Conservation (phyloP, 2,797 vertebrate species). For the Helostoma temminkii region DNA sequence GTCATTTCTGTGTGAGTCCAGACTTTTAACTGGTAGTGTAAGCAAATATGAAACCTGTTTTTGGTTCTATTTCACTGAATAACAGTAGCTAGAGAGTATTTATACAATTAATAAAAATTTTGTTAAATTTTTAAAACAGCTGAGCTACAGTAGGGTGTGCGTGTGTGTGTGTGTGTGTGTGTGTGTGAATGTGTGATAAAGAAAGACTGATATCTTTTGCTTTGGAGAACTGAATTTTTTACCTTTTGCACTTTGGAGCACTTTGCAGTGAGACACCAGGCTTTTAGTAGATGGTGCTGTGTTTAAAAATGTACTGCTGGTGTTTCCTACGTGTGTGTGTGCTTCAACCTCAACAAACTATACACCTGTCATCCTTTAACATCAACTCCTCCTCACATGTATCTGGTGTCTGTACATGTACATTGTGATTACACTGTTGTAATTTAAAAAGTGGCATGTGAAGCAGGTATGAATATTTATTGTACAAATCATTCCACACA, state of each 20-base stretch:
- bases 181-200: conserved; percentile 3
- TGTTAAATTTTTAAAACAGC: too few relatives aligned
- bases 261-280: conserved; percentile 44
- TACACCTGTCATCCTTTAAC: conserved; percentile 19
- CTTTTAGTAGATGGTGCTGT: conserved; percentile 50
- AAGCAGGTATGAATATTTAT: conserved; percentile 50
- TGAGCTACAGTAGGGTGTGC: too few relatives aligned
- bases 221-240: conserved; percentile 15
- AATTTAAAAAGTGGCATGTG: conserved; percentile 36
- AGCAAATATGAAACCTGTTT: conserved; percentile 17
- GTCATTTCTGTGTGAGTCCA: too few relatives aligned
- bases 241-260: conserved; percentile 55
- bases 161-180: background rate
- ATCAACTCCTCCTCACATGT: conserved; percentile 23
- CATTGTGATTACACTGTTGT: conserved; percentile 47
- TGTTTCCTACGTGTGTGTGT: conserved; percentile 28
- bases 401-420: conserved; percentile 22
- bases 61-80: conserved; percentile 33
- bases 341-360: conserved; percentile 29
- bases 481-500: conserved; percentile 68
- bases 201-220: conserved; percentile 6
- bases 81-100: conserved; percentile 42
- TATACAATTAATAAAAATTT: conserved; percentile 35
- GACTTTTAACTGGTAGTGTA: too few relatives aligned
- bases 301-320: conserved; percentile 42